These are phyloP conservation scores for Meloe dianella DNA, from an alignment of 2,888 invertebrate species.

Conservation along the genomic window DNA sequence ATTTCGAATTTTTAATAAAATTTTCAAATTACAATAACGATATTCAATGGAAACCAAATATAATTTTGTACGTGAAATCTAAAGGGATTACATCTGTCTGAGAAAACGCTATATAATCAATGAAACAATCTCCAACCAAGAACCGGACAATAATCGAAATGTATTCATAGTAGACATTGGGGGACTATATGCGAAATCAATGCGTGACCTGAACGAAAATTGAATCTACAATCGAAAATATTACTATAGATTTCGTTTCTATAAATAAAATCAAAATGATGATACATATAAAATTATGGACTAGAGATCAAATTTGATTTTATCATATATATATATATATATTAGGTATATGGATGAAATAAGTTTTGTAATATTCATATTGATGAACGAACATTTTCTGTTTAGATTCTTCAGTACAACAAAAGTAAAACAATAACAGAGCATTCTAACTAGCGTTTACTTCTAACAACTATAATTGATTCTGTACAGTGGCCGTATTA, in stretches of 20 bases:
- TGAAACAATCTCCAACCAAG: conserved; percentile 14
- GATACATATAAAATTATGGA: conserved; percentile 36
- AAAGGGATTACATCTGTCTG: conserved; percentile 13
- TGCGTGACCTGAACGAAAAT: conserved; percentile 17
- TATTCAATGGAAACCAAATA: neutral
- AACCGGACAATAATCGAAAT: conserved; percentile 17
- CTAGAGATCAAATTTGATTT: conserved; percentile 42
- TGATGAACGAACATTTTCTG: neutral
- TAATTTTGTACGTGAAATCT: conserved; percentile 6
- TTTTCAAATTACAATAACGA: conserved; percentile 13
- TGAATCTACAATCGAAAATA: conserved; percentile 17
- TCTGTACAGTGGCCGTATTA: too few species aligned
- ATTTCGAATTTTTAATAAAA: conserved; percentile 20
- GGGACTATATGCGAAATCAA: conserved; percentile 13
- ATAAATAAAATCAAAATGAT: conserved; percentile 34
- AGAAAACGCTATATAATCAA: conserved; percentile 12
- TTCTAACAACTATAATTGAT: too few species aligned
- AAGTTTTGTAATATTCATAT: conserved; percentile 42
- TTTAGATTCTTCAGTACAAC: too few species aligned
- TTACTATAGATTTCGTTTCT: conserved; percentile 11
- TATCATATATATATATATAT: conserved; percentile 26
- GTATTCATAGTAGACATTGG: conserved; percentile 9
- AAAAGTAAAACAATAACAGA: too few species aligned
- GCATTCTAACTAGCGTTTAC: too few species aligned
- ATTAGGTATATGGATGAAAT: conserved; percentile 15